Percentiles rank a stretch among this genome's conserved stretches.
Conservation (phyloP, 2,113 vertebrate species). For the Prionailurus viverrinus region DNA sequence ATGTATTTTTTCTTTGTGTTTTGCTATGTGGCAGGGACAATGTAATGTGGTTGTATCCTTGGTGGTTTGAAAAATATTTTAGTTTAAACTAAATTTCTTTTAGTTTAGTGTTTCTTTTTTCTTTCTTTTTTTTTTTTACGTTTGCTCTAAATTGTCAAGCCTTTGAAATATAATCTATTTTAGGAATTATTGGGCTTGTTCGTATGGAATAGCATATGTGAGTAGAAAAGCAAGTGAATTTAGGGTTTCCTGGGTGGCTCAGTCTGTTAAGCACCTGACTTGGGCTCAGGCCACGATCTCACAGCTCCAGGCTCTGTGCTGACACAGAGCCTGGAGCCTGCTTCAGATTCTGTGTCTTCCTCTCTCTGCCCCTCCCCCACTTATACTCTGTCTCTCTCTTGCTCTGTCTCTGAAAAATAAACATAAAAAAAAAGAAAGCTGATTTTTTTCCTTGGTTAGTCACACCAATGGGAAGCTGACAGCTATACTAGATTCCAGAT, state of each 20-base stretch:
- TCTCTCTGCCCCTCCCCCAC: no score
- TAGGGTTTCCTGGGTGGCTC: no score
- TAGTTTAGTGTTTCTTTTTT: not conserved
- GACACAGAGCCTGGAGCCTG: no score
- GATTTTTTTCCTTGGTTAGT: conserved; percentile 9
- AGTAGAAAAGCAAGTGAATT: conserved; percentile 39
- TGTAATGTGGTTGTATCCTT: conserved; percentile 7
- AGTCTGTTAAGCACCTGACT: no score
- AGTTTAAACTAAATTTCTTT: not conserved
- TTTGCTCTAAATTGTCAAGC: conserved; percentile 33
- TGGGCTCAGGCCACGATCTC: no score
- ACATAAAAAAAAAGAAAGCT: not conserved
- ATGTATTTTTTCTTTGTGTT: not conserved
- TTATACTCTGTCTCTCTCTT: no score
- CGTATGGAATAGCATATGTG: conserved; percentile 22
- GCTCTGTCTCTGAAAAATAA: no score
- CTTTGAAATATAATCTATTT: conserved; percentile 46
- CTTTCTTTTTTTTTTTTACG: not conserved
- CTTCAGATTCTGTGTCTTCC: no score
- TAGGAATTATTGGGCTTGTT: conserved; percentile 44
- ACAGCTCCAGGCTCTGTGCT: no score
- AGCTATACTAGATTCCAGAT: not conserved
- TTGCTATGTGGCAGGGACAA: conserved; percentile 12
- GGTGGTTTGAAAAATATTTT: conserved; percentile 48
- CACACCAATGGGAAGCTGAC: not conserved